These are phyloP conservation scores for Lasiommata megera DNA, from an alignment of 2,888 invertebrate genomes.

Conservation along the genomic window DNA sequence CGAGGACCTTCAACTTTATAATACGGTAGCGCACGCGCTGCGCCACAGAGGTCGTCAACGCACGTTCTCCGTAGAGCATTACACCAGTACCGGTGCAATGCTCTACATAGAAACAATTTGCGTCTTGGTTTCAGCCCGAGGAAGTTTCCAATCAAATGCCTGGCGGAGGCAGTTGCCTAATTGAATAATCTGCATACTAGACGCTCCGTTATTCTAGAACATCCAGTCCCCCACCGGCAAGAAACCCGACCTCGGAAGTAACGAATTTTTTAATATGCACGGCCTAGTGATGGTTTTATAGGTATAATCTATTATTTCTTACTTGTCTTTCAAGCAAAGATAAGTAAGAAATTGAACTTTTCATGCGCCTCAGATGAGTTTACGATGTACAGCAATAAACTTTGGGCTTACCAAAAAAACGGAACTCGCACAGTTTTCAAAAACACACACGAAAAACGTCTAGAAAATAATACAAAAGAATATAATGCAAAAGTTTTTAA, in stretches of 20 bases:
- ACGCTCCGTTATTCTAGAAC: conserved; percentile 44
- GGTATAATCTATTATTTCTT: too few species aligned
- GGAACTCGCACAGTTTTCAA: too few species aligned
- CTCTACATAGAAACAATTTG: conserved; percentile 32
- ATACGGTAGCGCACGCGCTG: too few species aligned
- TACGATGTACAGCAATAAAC: too few species aligned
- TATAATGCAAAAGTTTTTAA: neutral
- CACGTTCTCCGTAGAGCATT: too few species aligned
- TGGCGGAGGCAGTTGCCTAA: conserved; percentile 38
- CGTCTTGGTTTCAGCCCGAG: conserved; percentile 49
- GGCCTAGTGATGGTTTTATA: too few species aligned
- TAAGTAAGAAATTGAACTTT: too few species aligned
- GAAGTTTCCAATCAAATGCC: conserved; percentile 60
- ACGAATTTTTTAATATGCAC: conserved; percentile 22
- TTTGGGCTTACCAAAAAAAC: too few species aligned
- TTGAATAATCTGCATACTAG: conserved; percentile 60
- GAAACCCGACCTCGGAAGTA: conserved; percentile 27
- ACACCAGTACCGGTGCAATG: conserved; percentile 15
- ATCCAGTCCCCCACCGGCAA: conserved; percentile 33
- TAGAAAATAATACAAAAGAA: neutral
- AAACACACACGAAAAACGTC: neutral
- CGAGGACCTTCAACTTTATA: too few species aligned
- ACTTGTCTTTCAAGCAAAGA: too few species aligned
- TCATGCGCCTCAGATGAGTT: too few species aligned
- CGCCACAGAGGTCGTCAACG: too few species aligned